Evolutionary conservation across 2,113 vertebrate species (phyloP).

Genomic region (Phyllopteryx taeniolatus): DNA sequence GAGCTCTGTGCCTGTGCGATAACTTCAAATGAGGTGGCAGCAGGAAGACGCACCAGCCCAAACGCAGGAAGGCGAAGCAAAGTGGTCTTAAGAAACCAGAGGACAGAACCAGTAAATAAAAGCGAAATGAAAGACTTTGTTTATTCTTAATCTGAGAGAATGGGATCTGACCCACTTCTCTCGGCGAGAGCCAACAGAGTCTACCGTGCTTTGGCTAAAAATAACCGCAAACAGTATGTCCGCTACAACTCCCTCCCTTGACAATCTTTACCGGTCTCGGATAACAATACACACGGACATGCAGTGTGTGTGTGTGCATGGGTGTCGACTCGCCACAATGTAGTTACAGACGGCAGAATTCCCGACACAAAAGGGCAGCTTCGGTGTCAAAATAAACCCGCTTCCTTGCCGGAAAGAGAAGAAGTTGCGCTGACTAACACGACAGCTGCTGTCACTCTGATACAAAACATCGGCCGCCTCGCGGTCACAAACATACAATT

Average conservation of each 20-base stretch:
- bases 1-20: neutral
- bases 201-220: slow-evolving; percentile 49
- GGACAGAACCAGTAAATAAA: neutral
- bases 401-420: neutral
- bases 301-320: neutral
- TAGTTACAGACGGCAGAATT: neutral
- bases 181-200: slow-evolving; percentile 31
- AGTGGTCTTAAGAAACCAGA: neutral
- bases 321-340: neutral
- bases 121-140: slow-evolving; percentile 29
- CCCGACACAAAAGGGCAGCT: neutral
- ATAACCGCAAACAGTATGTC: slow-evolving; percentile 42
- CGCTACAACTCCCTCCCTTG: neutral
- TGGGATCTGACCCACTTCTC: slow-evolving; percentile 63
- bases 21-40: neutral
- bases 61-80: neutral
- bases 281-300: slow-evolving; percentile 39
- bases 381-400: neutral
- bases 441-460: neutral
- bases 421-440: neutral
- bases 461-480: neutral
- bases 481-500: too few species aligned
- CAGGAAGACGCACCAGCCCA: neutral
- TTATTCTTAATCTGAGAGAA: slow-evolving; percentile 45
- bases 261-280: slow-evolving; percentile 34